Evolutionary conservation across 2,113 vertebrate genomes (phyloP).

Genomic region (Cromileptes altivelis): DNA sequence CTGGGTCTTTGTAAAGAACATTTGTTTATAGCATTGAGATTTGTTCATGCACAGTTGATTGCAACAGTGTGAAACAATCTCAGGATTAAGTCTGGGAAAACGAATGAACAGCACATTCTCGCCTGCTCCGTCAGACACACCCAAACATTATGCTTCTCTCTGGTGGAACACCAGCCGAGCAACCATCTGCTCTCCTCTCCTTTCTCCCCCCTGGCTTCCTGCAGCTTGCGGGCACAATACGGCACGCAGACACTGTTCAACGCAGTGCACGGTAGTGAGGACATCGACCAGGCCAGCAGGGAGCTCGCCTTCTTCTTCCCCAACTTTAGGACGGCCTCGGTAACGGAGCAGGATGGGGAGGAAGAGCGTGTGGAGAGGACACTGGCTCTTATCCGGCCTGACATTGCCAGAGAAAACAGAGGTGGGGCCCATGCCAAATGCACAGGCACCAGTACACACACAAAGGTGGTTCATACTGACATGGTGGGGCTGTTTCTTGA

Average conservation of each 20-base stretch:
- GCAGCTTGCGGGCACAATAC: slow-evolving; percentile 90
- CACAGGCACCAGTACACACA: slow-evolving; percentile 47
- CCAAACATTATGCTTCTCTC: slow-evolving; percentile 76
- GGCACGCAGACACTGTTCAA: slow-evolving; percentile 88
- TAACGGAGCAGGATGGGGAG: slow-evolving; percentile 69
- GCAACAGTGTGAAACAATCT: slow-evolving; percentile 44
- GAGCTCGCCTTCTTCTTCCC: slow-evolving; percentile 91
- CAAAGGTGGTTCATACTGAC: slow-evolving; percentile 14
- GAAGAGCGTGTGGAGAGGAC: slow-evolving; percentile 83
- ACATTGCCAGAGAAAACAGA: slow-evolving; percentile 82
- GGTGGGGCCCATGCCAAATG: slow-evolving; percentile 80
- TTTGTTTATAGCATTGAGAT: slow-evolving; percentile 14
- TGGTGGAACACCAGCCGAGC: slow-evolving; percentile 77
- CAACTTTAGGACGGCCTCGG: slow-evolving; percentile 77
- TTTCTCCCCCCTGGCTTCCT: slow-evolving; percentile 61
- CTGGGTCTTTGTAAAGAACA: neutral
- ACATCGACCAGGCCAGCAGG: slow-evolving; percentile 84
- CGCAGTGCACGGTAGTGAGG: slow-evolving; percentile 88
- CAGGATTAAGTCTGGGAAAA: slow-evolving; percentile 52
- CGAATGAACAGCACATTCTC: slow-evolving; percentile 64
- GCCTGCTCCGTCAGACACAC: slow-evolving; percentile 72
- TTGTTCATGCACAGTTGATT: slow-evolving; percentile 42
- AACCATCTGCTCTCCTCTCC: slow-evolving; percentile 82
- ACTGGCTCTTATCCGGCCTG: slow-evolving; percentile 84
- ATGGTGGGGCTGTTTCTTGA: slow-evolving; percentile 6